A percentile compares a stretch with the other conserved stretches of the same genome.
These are phyloP conservation scores for Neopelma chrysocephalum DNA, from an alignment of 2,797 vertebrate species.

Conservation along the genomic window DNA sequence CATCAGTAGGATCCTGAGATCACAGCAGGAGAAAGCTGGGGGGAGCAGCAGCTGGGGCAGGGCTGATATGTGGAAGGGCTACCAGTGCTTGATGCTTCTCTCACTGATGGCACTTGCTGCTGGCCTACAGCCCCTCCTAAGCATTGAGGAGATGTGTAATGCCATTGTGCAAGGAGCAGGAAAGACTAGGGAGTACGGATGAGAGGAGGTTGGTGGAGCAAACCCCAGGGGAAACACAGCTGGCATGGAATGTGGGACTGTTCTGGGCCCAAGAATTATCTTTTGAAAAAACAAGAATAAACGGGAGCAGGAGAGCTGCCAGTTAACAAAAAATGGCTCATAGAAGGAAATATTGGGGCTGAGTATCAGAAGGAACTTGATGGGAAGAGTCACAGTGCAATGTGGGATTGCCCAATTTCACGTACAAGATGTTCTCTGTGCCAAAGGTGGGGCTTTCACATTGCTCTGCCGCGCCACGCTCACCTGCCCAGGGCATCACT, in stretches of 20 bases:
- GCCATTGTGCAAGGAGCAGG: neutral
- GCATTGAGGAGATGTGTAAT: neutral
- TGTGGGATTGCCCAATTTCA: neutral
- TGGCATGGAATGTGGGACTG: neutral
- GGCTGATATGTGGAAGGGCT: accelerated
- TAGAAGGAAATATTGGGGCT: neutral
- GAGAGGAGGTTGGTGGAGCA: neutral
- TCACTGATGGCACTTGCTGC: neutral
- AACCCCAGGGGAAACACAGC: neutral
- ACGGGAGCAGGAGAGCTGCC: neutral
- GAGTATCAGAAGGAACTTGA: neutral
- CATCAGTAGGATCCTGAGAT: neutral
- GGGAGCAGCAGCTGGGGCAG: neutral
- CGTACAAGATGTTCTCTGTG: neutral
- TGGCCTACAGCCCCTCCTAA: neutral
- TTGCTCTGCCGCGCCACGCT: accelerated
- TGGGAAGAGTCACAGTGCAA: neutral
- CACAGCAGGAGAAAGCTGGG: accelerated
- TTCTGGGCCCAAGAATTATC: neutral
- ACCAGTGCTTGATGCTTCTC: neutral
- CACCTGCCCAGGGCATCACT: neutral
- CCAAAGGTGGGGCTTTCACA: neutral
- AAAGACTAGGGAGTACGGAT: neutral
- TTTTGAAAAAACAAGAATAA: neutral
- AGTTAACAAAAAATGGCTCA: neutral